A percentile compares a stretch with the other conserved stretches of the same genome.
Conservation (phyloP, 2,797 vertebrate species). For the Schizopygopsis pylzovi region DNA sequence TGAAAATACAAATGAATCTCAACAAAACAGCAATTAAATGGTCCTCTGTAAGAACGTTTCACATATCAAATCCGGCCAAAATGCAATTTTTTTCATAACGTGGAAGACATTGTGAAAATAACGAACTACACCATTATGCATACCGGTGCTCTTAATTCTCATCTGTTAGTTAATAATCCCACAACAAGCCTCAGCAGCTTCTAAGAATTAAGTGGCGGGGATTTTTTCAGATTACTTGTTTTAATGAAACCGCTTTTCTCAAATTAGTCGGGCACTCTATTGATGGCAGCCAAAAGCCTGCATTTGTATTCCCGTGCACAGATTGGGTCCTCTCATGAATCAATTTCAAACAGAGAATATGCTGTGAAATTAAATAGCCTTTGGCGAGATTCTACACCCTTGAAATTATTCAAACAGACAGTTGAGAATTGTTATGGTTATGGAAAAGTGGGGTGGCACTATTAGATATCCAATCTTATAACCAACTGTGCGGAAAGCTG, state of each 20-base stretch:
- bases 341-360: constrained; percentile 65
- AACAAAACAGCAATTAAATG: background rate
- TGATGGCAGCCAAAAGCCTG: constrained; percentile 55
- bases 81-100: background rate
- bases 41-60: background rate
- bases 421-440: constrained; percentile 54
- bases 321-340: constrained; percentile 59
- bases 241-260: constrained; percentile 60
- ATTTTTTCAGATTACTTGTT: constrained; percentile 51
- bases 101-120: constrained; percentile 33
- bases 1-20: background rate
- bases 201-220: constrained; percentile 11
- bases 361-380: constrained; percentile 67
- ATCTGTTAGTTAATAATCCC: constrained; percentile 49
- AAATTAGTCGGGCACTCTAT: constrained; percentile 59
- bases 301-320: constrained; percentile 63
- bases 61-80: background rate
- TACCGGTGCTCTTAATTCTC: constrained; percentile 36
- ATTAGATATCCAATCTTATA: constrained; percentile 52
- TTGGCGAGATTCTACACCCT: constrained; percentile 61
- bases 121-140: constrained; percentile 40
- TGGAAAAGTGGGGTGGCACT: constrained; percentile 50
- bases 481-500: constrained; percentile 52
- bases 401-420: constrained; percentile 59
- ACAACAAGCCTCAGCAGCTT: constrained; percentile 51